Percentiles rank a stretch among this genome's conserved stretches.
Evolutionary conservation across 2,888 invertebrate genomes (phyloP).

Genomic region (Diadegma fenestrale): DNA sequence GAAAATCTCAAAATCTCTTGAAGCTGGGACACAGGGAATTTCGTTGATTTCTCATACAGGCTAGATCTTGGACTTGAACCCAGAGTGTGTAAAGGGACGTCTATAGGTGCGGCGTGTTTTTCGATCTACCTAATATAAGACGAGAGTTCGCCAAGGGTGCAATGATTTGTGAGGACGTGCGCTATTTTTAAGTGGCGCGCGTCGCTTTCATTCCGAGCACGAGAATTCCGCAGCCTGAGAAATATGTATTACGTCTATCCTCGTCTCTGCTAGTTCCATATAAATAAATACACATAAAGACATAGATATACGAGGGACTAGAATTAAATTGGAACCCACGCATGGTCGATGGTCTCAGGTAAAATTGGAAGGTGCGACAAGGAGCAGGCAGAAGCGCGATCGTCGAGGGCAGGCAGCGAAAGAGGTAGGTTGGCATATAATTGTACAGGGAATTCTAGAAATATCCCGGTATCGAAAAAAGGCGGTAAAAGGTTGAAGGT

Average conservation of each 20-base stretch:
- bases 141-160: conserved; percentile 36
- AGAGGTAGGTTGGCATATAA: conserved; percentile 65
- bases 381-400: conserved; percentile 60
- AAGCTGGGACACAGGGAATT: background rate
- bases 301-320: background rate
- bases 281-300: conserved; percentile 1
- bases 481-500: conserved; percentile 57
- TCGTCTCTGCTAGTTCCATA: conserved; percentile 11
- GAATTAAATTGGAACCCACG: background rate
- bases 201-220: conserved; percentile 55
- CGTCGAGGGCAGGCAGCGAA: conserved; percentile 41
- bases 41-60: background rate
- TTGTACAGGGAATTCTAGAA: conserved; percentile 22
- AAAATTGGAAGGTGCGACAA: conserved; percentile 63
- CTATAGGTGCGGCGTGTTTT: conserved; percentile 4
- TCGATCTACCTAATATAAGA: conserved; percentile 40
- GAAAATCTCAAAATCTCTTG: no score
- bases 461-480: conserved; percentile 32
- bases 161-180: conserved; percentile 71
- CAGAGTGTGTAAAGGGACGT: background rate
- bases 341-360: conserved; percentile 48
- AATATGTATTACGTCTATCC: conserved; percentile 25
- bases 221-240: conserved; percentile 58
- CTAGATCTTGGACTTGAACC: background rate
- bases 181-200: conserved; percentile 74